Evolutionary conservation across 2,888 invertebrate species (phyloP).

Genomic region (Lucinisca nassula): DNA sequence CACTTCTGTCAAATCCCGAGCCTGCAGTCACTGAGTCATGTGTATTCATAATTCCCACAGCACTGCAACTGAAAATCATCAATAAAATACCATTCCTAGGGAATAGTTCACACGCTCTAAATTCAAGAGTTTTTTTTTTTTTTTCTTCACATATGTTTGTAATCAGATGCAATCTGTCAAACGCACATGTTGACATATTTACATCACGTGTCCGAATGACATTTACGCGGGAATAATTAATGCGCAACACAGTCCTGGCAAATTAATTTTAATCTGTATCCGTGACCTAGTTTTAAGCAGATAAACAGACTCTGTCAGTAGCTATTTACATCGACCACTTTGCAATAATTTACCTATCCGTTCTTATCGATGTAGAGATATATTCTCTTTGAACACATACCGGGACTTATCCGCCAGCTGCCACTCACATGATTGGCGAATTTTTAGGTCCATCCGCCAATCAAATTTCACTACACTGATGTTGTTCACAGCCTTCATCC

Average conservation of each 20-base stretch:
- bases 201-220: constrained; percentile 7
- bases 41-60: not conserved
- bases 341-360: constrained; percentile 3
- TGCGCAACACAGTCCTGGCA: not conserved
- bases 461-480: not conserved
- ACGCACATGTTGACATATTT: not conserved
- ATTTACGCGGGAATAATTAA: not conserved
- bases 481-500: not conserved
- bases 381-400: not conserved
- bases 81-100: too few relatives aligned
- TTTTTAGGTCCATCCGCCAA: not conserved
- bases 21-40: not conserved
- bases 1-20: not conserved
- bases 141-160: not conserved
- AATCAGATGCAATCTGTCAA: not conserved
- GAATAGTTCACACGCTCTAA: constrained; percentile 15
- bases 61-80: too few relatives aligned
- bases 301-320: constrained; percentile 15
- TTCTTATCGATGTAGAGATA: not conserved
- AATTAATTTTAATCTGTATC: not conserved
- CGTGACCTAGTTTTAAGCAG: not conserved
- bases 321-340: not conserved
- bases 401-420: constrained; percentile 2
- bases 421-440: not conserved
- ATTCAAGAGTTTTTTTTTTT: not conserved